Evolutionary conservation across 2,888 invertebrate genomes (phyloP), one percentile per base, ranked within the genome.

Genomic region (Anagyrus pseudococci): DNA sequence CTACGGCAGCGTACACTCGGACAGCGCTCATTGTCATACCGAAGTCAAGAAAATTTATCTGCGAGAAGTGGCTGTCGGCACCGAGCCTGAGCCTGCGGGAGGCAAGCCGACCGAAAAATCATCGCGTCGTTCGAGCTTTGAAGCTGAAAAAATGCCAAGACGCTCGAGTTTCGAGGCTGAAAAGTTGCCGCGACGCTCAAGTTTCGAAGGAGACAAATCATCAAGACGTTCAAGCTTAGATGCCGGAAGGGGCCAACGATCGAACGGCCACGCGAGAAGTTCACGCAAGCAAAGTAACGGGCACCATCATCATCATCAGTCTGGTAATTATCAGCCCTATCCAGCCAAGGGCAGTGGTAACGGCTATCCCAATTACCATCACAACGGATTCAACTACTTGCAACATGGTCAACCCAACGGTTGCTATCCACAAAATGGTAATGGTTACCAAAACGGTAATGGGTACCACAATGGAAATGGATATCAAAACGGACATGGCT

Each of bases 31-130:
- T 29, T 67, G 66, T 20, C 57, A 63, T 47, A 65, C 67, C 25
- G 77, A 79, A 54, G 69, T 77, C 10, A 77, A 77, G 68, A 80
- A 78, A 65, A 75, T 79, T 52, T 78, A 79, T 58, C 66, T 79
- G 13, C 70, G 79, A 20, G 79, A 80, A 58, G 72, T 79, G 3
- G 79, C 79, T 1, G 79, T 80, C 8, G 79, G 79, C 15, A 77
- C 80, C 3, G 79, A 79, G n/a, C 71, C n/a, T n/a, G n/a, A n/a
- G n/a, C 71, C 20, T 20, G 72, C 72, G 15, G 69, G 70, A 8
- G 61, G 66, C n/a, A 50, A 56, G 15, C 64, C 56, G 44, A 65
- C 68, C 13, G 40, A 7, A 17, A 43, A n/a, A n/a, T n/a, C n/a
- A n/a, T 10, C 22, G 15, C 22, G 23, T 17, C 41, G 25, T 23